These are phyloP conservation scores for Abscondita cerata DNA, from an alignment of 2,888 invertebrate species.

Conservation along the genomic window DNA sequence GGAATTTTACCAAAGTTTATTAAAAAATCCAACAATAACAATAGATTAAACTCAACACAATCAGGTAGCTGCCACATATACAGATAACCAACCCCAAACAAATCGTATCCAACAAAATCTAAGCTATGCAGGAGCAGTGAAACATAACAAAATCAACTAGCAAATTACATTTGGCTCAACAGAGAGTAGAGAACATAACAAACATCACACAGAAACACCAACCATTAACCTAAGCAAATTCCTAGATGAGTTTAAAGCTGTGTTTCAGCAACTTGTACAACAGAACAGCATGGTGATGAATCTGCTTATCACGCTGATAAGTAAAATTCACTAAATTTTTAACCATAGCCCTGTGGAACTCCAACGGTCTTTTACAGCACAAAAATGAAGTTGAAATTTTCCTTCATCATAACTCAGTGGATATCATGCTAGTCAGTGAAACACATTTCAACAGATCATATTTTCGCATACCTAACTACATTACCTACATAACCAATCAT, in stretches of 20 bases:
- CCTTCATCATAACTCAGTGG: too few relatives aligned
- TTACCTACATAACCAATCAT: too few relatives aligned
- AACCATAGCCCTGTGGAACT: conserved; percentile 16
- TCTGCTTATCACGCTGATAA: too few relatives aligned
- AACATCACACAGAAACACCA: too few relatives aligned
- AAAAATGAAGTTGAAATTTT: conserved; percentile 19
- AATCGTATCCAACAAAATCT: neutral
- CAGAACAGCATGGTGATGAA: conserved; percentile 2
- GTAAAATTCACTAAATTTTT: too few relatives aligned
- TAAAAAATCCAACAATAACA: conserved; percentile 5
- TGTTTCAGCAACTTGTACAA: neutral
- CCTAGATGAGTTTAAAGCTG: neutral
- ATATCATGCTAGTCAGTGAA: conserved; percentile 35
- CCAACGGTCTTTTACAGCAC: conserved; percentile 20
- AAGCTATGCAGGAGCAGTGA: too few relatives aligned
- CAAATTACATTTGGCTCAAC: neutral
- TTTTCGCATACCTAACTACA: too few relatives aligned
- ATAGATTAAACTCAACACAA: conserved; percentile 5
- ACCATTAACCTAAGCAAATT: too few relatives aligned
- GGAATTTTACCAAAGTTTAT: conserved; percentile 11
- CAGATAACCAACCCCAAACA: neutral
- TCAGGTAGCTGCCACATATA: neutral
- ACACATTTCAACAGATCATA: conserved; percentile 32
- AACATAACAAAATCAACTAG: too few relatives aligned
- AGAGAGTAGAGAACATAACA: neutral